Percentiles rank a stretch among this genome's conserved stretches.
Conservation (phyloP, 2,888 invertebrate genomes). For the Eristalis arbustorum region DNA sequence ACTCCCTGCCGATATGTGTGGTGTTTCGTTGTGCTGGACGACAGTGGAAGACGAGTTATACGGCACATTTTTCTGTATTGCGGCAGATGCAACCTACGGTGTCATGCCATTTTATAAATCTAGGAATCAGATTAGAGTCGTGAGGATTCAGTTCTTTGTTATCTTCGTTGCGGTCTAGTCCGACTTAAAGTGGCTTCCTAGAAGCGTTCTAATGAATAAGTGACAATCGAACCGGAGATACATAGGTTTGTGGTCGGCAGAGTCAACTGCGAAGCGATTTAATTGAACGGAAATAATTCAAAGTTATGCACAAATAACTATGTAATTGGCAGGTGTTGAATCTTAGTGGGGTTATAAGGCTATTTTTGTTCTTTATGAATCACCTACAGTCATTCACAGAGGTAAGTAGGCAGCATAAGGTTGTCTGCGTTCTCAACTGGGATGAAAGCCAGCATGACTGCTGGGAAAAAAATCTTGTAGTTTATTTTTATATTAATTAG, state of each 20-base stretch:
- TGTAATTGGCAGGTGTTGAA: conserved; percentile 58
- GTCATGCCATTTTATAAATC: conserved; percentile 60
- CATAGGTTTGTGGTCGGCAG: conserved; percentile 31
- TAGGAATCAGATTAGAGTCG: conserved; percentile 68
- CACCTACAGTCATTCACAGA: too few relatives aligned
- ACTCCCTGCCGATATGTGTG: conserved; percentile 22
- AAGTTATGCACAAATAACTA: conserved; percentile 48
- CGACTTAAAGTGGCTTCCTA: conserved; percentile 3
- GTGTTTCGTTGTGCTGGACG: conserved; percentile 27
- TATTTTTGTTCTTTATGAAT: background rate
- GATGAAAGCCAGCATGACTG: too few relatives aligned
- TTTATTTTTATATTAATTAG: too few relatives aligned
- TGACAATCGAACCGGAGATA: conserved; percentile 36
- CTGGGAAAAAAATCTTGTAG: too few relatives aligned
- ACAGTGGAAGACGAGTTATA: conserved; percentile 45
- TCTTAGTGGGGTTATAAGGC: background rate
- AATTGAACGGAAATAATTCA: conserved; percentile 63
- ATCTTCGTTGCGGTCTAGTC: conserved; percentile 24
- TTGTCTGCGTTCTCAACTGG: too few relatives aligned
- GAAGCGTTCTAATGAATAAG: conserved; percentile 54
- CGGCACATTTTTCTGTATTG: conserved; percentile 34
- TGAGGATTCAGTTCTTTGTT: conserved; percentile 38
- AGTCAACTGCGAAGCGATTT: conserved; percentile 42
- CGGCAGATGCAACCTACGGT: conserved; percentile 66
- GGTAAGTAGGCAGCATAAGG: too few relatives aligned